Conservation (phyloP, 1,140 invertebrate genomes). For the Lucilia cuprina region DNA sequence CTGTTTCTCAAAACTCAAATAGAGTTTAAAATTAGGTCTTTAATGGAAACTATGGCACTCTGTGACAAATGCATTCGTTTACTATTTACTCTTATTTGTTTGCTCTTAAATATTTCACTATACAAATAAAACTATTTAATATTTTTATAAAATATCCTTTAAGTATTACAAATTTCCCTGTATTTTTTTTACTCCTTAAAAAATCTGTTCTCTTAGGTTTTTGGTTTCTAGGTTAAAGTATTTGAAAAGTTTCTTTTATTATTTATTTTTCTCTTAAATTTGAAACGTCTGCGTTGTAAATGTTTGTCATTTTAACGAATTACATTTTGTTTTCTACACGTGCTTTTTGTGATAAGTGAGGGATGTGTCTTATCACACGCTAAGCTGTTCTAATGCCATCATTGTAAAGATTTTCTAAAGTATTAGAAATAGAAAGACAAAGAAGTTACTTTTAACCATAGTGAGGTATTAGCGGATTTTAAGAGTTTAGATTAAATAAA, state of each 20-base stretch:
- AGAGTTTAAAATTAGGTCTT: not conserved
- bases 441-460: too few species aligned
- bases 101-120: not conserved
- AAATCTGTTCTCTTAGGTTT: not conserved
- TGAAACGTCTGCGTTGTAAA: slow-evolving; percentile 16
- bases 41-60: not conserved
- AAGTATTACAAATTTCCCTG: not conserved
- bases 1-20: not conserved
- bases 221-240: not conserved
- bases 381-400: not conserved
- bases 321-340: not conserved
- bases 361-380: slow-evolving; percentile 16
- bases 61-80: not conserved
- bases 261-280: not conserved
- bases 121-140: not conserved
- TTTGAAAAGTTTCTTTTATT: not conserved
- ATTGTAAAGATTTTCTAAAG: not conserved
- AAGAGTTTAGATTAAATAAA: not conserved
- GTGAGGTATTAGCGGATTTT: not conserved
- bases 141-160: not conserved
- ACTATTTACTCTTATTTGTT: not conserved
- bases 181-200: not conserved
- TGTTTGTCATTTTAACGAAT: not conserved
- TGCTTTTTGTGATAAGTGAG: slow-evolving; percentile 18
- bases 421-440: not conserved